These are phyloP conservation scores for Coilia nasus DNA, from an alignment of 2,797 vertebrate genomes.

Conservation along the genomic window DNA sequence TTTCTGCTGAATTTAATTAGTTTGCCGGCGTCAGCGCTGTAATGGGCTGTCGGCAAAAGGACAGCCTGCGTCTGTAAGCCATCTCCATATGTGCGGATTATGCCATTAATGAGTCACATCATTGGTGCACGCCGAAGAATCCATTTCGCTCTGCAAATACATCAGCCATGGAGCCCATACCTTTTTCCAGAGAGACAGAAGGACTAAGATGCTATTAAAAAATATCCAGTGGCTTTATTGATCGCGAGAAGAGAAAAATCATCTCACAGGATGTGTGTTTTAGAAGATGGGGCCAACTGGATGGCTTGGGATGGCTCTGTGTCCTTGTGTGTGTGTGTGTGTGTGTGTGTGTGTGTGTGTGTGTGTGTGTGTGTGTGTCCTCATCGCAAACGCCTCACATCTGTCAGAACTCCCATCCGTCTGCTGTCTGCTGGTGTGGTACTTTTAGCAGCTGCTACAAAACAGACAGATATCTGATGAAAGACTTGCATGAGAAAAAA, in stretches of 20 bases:
- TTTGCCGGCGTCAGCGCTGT: background rate
- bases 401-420: slow-evolving; percentile 43
- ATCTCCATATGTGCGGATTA: background rate
- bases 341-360: no score
- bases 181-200: background rate
- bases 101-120: slow-evolving; percentile 13
- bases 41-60: slow-evolving; percentile 7
- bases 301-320: slow-evolving; percentile 28
- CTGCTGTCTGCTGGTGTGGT: background rate
- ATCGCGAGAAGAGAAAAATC: background rate
- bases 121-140: background rate
- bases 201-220: slow-evolving; percentile 1
- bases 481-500: background rate
- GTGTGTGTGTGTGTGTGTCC: slow-evolving; percentile 24
- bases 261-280: background rate
- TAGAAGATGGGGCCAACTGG: slow-evolving; percentile 27
- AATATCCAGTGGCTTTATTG: background rate
- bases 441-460: slow-evolving; percentile 10
- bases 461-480: background rate
- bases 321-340: no score
- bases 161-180: background rate
- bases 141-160: background rate
- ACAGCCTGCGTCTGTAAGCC: background rate
- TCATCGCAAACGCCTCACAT: slow-evolving; percentile 30
- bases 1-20: background rate